Base-by-base conservation (phyloP, 2,113 vertebrate species). In the Ophiodon elongatus region DNA sequence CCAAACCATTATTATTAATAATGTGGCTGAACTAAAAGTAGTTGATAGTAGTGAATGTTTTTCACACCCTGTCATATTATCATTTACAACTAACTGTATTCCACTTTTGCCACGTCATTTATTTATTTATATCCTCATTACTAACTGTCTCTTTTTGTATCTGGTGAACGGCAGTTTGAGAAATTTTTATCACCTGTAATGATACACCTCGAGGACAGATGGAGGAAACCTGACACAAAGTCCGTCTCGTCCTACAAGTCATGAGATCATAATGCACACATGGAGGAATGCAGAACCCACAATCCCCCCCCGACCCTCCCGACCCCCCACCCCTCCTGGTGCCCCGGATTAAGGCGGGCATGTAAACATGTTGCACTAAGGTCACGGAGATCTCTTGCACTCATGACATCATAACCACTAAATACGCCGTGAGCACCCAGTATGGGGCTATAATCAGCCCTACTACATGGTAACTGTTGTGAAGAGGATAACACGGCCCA, bases 401-500 rank as follows among this genome's bases (percentile, higher is more conserved):
- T 85, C 57, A 27, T 88, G 84, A 88, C 87, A 91, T 85, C 89
- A 82, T 68, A 19, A 73, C 41, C 68, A 79, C 80, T 84, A 47
- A 89, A 84, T 64, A 88, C 85, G 71, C 54, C 29, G 69, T 47
- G 43, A 73, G 72, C 75, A 81, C n/a, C 75, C 31, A 47, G 67
- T 68, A 72, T 23, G 39, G 29, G 69, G 62, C 89, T 93, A 93
- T 88, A 90, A 88, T 86, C 89, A 92, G 89, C 92, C 67, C 25
- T 83, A 64, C 75, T 79, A 73, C 92, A 88, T 92, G 79, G 90
- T 85, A 91, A 93, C 91, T 67, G 80, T 57, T 83, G 85, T 82
- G 65, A 85, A 79, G 85, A 91, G 78, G 83, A 84, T 74, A 81
- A 72, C 79, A 63, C 72, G 50, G 50, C 52, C 82, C 37, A 73